These are phyloP conservation scores for Illadopsis cleaveri DNA, from an alignment of 2,113 vertebrate species.

Conservation along the genomic window DNA sequence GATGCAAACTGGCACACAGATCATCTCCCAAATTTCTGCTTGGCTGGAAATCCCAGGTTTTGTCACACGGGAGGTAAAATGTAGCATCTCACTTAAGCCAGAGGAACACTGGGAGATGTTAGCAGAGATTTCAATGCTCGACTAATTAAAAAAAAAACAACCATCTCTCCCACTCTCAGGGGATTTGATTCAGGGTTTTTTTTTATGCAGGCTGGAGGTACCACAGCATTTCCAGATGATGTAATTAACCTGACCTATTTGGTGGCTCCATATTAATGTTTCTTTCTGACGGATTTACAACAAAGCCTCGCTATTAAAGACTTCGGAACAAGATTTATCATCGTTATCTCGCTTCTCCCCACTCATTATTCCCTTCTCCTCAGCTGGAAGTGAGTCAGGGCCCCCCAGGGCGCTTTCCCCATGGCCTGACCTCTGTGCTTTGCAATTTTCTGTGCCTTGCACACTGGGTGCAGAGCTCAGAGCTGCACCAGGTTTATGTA, in stretches of 20 bases:
- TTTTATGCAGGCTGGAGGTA: background rate
- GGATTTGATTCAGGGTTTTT: constrained; percentile 9
- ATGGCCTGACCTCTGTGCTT: background rate
- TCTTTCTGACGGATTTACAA: constrained; percentile 36
- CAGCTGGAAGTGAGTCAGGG: background rate
- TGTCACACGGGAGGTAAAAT: background rate
- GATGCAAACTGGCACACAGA: background rate
- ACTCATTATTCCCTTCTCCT: background rate
- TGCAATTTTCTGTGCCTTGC: background rate
- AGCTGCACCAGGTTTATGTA: background rate
- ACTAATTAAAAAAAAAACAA: background rate
- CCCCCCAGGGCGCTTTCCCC: background rate
- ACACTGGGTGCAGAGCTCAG: background rate
- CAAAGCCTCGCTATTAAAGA: constrained; percentile 18
- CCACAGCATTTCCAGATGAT: constrained; percentile 37
- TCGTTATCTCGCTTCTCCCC: background rate
- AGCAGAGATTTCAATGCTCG: background rate
- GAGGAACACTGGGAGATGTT: background rate
- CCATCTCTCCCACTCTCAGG: background rate
- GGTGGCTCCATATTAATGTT: constrained; percentile 11
- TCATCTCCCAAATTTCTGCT: background rate
- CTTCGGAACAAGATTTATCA: constrained; percentile 33
- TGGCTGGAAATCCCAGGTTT: background rate
- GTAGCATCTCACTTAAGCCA: background rate
- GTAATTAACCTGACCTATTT: constrained; percentile 55